These are phyloP conservation scores for Tor tambroides DNA, from an alignment of 2,113 vertebrate genomes.

Conservation along the genomic window DNA sequence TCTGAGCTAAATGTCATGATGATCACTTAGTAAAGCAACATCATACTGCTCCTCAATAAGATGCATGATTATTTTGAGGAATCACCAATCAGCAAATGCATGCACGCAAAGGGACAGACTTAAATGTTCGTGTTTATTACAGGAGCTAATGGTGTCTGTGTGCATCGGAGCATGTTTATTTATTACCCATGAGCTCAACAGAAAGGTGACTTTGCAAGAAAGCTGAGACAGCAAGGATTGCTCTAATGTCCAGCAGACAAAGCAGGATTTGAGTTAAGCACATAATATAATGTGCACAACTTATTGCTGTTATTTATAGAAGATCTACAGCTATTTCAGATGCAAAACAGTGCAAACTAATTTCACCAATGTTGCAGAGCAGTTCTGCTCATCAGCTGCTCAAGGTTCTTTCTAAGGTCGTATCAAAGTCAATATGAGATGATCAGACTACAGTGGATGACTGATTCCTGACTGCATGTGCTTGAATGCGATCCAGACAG, in stretches of 20 bases:
- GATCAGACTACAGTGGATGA: neutral
- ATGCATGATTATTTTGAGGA: neutral
- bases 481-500: neutral
- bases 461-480: neutral
- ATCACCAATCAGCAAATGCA: neutral
- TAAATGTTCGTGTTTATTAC: neutral
- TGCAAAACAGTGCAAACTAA: neutral
- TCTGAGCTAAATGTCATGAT: neutral
- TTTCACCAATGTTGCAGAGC: too few species aligned
- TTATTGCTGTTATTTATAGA: neutral
- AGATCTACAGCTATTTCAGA: neutral
- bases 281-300: neutral
- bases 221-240: neutral
- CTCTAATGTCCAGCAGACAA: too few species aligned
- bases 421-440: neutral
- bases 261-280: too few species aligned
- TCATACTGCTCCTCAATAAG: neutral
- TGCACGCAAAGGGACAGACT: neutral
- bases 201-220: slow-evolving; percentile 26
- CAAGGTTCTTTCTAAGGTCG: neutral
- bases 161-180: neutral
- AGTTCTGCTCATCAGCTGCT: neutral
- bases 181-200: slow-evolving; percentile 10
- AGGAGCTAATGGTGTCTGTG: neutral
- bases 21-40: neutral